Percentiles rank a stretch among this genome's conserved stretches.
Conservation (phyloP, 2,797 vertebrate genomes). For the Ctenopoma kingsleyae region DNA sequence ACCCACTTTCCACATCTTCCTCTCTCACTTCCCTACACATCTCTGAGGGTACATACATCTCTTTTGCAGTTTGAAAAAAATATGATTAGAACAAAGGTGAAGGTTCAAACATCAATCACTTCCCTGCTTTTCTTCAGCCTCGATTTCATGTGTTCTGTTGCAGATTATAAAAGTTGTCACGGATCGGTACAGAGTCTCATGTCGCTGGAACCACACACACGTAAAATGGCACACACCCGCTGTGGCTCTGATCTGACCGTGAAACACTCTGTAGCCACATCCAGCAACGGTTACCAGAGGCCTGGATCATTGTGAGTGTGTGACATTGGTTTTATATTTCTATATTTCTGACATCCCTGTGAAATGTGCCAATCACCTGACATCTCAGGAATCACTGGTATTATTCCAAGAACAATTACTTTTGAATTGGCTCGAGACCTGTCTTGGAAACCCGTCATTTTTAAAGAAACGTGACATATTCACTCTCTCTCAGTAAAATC, state of each 20-base stretch:
- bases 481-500: background rate
- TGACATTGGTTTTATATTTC: background rate
- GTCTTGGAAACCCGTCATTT: background rate
- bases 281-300: conserved; percentile 94
- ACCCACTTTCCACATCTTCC: conserved; percentile 86
- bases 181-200: conserved; percentile 94
- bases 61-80: background rate
- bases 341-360: background rate
- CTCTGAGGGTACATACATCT: conserved; percentile 79
- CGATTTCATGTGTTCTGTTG: conserved; percentile 7
- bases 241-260: conserved; percentile 85
- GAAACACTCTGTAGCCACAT: conserved; percentile 85
- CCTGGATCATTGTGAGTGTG: conserved; percentile 92
- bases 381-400: too few relatives aligned
- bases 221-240: conserved; percentile 60
- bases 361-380: too few relatives aligned
- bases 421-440: background rate
- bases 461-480: background rate
- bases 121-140: background rate
- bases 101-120: background rate
- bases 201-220: conserved; percentile 83
- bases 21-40: conserved; percentile 94
- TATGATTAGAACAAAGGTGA: background rate
- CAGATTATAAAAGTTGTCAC: conserved; percentile 94
- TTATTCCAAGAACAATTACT: background rate